Conservation (phyloP, 2,113 vertebrate genomes). For the Syngnathoides biaculeatus region DNA sequence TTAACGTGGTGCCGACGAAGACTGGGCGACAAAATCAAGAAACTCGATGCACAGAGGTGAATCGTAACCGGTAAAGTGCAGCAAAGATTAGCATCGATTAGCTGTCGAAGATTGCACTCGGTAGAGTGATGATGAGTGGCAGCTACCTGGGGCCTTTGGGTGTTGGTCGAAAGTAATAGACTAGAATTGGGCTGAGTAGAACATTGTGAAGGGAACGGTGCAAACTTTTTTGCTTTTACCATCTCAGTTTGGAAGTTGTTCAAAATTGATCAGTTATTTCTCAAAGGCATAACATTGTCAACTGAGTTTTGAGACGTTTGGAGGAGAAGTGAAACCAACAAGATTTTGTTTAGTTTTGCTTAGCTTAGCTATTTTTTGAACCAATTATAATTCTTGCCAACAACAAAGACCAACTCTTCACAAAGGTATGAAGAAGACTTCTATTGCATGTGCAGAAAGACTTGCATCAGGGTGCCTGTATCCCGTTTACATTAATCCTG, state of each 20-base stretch:
- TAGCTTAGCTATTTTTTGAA: not conserved
- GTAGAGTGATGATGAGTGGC: not conserved
- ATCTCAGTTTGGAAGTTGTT: not conserved
- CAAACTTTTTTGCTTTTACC: no score
- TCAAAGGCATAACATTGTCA: no score
- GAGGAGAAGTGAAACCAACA: no score
- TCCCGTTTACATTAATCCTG: conserved; percentile 46
- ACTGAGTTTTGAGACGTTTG: no score
- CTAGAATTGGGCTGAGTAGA: not conserved
- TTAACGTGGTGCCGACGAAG: not conserved
- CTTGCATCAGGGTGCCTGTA: conserved; percentile 38
- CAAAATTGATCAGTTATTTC: no score
- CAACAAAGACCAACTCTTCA: no score
- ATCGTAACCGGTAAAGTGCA: not conserved
- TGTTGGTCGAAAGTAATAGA: not conserved
- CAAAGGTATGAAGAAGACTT: not conserved
- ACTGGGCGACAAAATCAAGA: not conserved
- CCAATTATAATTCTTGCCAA: no score
- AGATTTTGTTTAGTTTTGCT: not conserved
- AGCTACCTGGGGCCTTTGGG: not conserved
- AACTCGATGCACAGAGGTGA: not conserved
- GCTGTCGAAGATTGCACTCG: not conserved
- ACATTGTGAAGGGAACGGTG: no score
- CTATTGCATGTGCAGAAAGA: not conserved
- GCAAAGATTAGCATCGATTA: not conserved